These are phyloP conservation scores for Ormia ochracea DNA, from an alignment of 2,888 invertebrate species.

Conservation along the genomic window DNA sequence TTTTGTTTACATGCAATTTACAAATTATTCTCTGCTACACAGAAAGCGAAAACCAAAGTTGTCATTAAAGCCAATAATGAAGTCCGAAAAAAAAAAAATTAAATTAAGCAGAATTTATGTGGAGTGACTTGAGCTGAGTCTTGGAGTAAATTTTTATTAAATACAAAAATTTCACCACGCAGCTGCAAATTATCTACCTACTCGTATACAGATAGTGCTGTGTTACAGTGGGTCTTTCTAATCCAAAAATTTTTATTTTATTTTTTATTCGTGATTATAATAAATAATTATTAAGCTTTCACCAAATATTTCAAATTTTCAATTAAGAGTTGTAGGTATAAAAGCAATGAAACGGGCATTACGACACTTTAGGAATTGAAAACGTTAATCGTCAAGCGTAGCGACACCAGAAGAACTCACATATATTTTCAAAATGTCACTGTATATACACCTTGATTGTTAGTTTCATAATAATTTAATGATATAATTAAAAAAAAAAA, in stretches of 20 bases:
- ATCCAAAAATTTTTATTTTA: background rate
- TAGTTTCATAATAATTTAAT: no score
- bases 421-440: no score
- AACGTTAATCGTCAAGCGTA: no score
- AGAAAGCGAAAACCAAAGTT: constrained; percentile 17
- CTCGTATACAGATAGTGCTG: background rate
- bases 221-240: background rate
- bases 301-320: no score
- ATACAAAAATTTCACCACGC: constrained; percentile 49
- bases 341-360: no score
- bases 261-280: background rate
- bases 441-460: no score
- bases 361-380: no score
- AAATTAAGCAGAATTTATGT: constrained; percentile 7
- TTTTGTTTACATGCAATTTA: constrained; percentile 49
- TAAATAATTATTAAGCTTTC: no score
- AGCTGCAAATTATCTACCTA: background rate
- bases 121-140: constrained; percentile 15
- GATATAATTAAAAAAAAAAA: no score
- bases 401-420: no score
- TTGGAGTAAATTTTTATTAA: constrained; percentile 30
- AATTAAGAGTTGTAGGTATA: no score
- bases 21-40: constrained; percentile 39
- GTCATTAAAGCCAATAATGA: constrained; percentile 48
- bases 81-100: constrained; percentile 11